Evolutionary conservation across 1,140 invertebrate species (phyloP).

Genomic region (Zophobas atratus): DNA sequence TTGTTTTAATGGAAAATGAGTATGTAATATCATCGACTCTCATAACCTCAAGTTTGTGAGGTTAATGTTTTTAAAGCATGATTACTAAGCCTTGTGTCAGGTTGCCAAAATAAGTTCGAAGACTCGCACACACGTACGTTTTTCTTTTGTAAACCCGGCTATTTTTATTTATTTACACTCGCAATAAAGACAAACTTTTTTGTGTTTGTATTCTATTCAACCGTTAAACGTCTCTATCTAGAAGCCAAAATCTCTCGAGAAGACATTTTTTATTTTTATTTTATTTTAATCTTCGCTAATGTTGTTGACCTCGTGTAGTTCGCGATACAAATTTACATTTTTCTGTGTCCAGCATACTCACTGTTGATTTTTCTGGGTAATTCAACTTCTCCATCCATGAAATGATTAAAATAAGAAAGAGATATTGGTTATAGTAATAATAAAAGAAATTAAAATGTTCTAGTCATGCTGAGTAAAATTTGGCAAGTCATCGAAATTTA

Average conservation of each 20-base stretch:
- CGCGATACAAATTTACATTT: background rate
- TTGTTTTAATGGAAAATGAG: too few species aligned
- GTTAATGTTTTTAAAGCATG: too few species aligned
- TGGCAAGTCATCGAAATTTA: slow-evolving; percentile 29
- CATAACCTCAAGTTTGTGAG: background rate
- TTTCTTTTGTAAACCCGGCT: slow-evolving; percentile 24
- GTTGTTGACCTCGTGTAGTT: slow-evolving; percentile 3
- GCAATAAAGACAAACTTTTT: slow-evolving; percentile 5
- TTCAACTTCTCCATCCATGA: background rate
- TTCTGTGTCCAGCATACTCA: background rate
- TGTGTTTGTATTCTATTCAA: slow-evolving; percentile 14
- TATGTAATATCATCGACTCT: background rate
- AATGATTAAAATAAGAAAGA: background rate
- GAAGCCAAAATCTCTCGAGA: slow-evolving; percentile 4
- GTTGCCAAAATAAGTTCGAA: slow-evolving; percentile 36
- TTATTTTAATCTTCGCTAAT: slow-evolving; percentile 3
- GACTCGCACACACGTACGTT: slow-evolving; percentile 22
- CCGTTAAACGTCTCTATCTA: slow-evolving; percentile 3
- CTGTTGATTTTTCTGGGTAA: background rate
- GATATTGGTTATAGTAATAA: background rate
- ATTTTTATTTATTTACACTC: slow-evolving; percentile 34
- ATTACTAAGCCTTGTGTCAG: background rate
- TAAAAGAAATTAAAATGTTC: slow-evolving; percentile 6
- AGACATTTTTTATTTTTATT: background rate
- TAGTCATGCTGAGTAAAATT: slow-evolving; percentile 13